These are phyloP conservation scores for Elymnias hypermnestra DNA, from an alignment of 1,140 invertebrate genomes.

Conservation along the genomic window DNA sequence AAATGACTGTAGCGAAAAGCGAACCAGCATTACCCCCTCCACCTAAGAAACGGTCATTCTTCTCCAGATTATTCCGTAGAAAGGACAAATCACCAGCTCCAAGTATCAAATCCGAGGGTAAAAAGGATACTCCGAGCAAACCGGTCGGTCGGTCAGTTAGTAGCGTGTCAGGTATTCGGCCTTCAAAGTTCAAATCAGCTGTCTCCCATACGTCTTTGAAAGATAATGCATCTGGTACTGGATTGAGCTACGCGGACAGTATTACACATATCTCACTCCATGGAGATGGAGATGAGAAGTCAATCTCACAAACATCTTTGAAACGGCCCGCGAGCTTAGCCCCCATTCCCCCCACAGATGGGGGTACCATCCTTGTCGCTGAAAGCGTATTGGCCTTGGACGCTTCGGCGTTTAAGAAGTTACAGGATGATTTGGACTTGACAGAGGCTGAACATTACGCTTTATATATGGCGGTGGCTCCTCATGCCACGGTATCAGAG, in stretches of 20 bases:
- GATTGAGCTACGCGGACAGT: constrained; percentile 66
- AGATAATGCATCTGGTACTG: constrained; percentile 54
- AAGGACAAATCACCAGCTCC: constrained; percentile 66
- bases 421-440: constrained; percentile 76
- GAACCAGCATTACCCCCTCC: constrained; percentile 58
- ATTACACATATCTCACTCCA: constrained; percentile 80
- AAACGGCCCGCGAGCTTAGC: constrained; percentile 28
- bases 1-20: constrained; percentile 41
- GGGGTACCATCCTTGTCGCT: constrained; percentile 62
- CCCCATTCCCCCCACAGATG: constrained; percentile 46
- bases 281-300: constrained; percentile 65
- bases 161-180: constrained; percentile 76
- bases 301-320: constrained; percentile 36
- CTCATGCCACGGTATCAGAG: constrained; percentile 88
- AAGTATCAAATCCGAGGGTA: constrained; percentile 50
- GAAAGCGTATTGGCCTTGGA: constrained; percentile 70
- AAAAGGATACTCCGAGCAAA: constrained; percentile 40
- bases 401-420: constrained; percentile 55
- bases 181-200: constrained; percentile 55
- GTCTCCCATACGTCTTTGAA: constrained; percentile 64
- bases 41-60: constrained; percentile 68
- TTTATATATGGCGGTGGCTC: constrained; percentile 88
- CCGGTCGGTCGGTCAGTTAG: constrained; percentile 76
- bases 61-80: constrained; percentile 63
- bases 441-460: constrained; percentile 92